A percentile compares a stretch with the other conserved stretches of the same genome.
Conservation (phyloP, 2,113 vertebrate species). For the Fregata magnificens region DNA sequence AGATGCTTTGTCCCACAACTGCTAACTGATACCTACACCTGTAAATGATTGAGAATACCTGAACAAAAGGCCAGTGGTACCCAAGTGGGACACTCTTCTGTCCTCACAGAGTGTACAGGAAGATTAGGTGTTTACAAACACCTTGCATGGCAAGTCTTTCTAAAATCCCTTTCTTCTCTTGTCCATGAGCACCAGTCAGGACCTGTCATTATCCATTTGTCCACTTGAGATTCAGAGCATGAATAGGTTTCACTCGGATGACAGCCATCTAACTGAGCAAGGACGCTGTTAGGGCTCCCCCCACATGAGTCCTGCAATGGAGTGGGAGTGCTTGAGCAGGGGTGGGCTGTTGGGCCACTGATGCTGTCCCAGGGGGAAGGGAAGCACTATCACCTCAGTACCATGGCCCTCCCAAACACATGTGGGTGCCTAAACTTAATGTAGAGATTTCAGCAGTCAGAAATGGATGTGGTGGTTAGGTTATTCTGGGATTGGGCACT, state of each 20-base stretch:
- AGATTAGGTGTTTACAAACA: background rate
- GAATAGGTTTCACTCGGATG: background rate
- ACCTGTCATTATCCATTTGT: background rate
- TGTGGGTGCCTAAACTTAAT: background rate
- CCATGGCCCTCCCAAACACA: background rate
- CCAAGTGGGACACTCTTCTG: background rate
- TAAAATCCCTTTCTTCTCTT: background rate
- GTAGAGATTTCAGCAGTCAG: background rate
- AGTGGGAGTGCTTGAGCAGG: fast-evolving
- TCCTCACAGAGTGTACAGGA: background rate
- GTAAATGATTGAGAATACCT: background rate
- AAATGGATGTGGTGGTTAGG: background rate
- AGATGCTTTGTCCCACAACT: background rate
- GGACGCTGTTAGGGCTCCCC: background rate
- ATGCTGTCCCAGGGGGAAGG: background rate
- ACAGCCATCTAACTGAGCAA: background rate
- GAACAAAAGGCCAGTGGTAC: background rate
- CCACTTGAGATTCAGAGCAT: background rate
- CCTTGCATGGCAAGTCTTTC: background rate
- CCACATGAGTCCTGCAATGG: fast-evolving
- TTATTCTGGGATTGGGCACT: background rate
- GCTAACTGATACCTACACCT: background rate
- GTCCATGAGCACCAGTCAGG: background rate
- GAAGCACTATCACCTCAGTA: background rate
- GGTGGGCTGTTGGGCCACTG: background rate